Evolutionary conservation across 2,113 vertebrate genomes (phyloP), one percentile per base, ranked within the genome.

Genomic region (Protobothrops mucrosquamatus): DNA sequence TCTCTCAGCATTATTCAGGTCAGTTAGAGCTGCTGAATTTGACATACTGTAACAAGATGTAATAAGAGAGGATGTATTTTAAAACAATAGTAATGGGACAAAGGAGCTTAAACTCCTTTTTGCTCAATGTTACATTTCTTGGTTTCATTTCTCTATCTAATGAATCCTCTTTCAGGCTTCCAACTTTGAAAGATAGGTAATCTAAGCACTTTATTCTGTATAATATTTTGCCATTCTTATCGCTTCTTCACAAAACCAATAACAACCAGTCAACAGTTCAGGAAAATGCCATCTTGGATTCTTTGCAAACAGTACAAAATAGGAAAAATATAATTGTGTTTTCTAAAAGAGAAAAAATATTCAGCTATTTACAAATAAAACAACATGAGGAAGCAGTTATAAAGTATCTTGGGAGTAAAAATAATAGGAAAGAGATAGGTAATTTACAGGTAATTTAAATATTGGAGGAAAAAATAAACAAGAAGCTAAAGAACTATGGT

Each of bases 321-420:
- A 56, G 61, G 90, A 59, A 94, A 93, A 88, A 89, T 51, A 1
- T 92, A 43, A 93, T 86, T 94, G 92, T 29, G 69, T 81, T 92
- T 34, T 92, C 94, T 94, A 89, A 89, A 56, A 94, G 95, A 96
- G 94, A 95, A 54, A 91, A 92, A 34, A 43, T 93, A 94, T 29
- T 88, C 93, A 93, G 55, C 43, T 91, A 95, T 89, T 91, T 95
- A 94, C 92, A 96, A 95, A 91, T 94, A 92, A 94, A 96, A 93
- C 93, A 81, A 93, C 8, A 48, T 93, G 93, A 92, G 87, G 90
- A 94, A 89, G 57, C 64, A 91, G 11, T 91, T 51, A 93, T n/a
- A 74, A 92, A 95, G 34, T 92, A 52, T 85, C 56, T 59, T 93
- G 46, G 24, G 34, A 96, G 46, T 2, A 94, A 89, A 92, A 0